Conservation (phyloP, 1,140 invertebrate species). For the Acyrthosiphon pisum region DNA sequence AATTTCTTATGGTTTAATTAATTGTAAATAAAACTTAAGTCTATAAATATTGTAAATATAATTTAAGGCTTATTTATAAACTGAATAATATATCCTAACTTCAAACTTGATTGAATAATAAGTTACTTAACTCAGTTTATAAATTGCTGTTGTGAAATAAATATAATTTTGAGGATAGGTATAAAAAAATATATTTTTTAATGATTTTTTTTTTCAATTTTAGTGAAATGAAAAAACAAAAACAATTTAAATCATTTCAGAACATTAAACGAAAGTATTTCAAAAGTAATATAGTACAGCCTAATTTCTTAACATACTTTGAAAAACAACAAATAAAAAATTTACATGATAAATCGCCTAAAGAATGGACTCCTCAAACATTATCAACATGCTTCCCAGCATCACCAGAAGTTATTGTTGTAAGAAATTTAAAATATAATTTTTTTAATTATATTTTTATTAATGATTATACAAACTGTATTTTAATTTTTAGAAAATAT, state of each 20-base stretch:
- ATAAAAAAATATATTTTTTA: neutral
- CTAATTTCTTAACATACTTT: slow-evolving; percentile 80
- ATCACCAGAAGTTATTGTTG: slow-evolving; percentile 67
- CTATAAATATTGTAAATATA: no score
- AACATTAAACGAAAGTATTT: slow-evolving; percentile 59
- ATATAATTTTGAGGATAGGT: neutral
- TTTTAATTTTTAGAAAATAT: slow-evolving; percentile 67
- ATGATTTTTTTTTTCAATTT: slow-evolving; percentile 8
- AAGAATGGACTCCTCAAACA: slow-evolving; percentile 76
- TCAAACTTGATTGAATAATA: no score
- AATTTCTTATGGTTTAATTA: neutral
- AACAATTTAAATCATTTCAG: slow-evolving; percentile 41
- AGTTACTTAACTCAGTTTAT: neutral
- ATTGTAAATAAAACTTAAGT: neutral
- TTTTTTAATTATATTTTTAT: neutral
- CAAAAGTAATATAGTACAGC: slow-evolving; percentile 64
- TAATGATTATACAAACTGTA: neutral
- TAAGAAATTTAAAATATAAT: slow-evolving; percentile 33
- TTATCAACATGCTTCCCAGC: slow-evolving; percentile 83
- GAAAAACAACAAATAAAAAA: slow-evolving; percentile 83
- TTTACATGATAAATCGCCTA: slow-evolving; percentile 72
- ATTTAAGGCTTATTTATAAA: no score
- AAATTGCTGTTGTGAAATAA: neutral
- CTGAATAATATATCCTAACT: no score
- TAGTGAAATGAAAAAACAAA: slow-evolving; percentile 24